Conservation (phyloP, 2,113 vertebrate species). For the Tricholaema leucomelas region DNA sequence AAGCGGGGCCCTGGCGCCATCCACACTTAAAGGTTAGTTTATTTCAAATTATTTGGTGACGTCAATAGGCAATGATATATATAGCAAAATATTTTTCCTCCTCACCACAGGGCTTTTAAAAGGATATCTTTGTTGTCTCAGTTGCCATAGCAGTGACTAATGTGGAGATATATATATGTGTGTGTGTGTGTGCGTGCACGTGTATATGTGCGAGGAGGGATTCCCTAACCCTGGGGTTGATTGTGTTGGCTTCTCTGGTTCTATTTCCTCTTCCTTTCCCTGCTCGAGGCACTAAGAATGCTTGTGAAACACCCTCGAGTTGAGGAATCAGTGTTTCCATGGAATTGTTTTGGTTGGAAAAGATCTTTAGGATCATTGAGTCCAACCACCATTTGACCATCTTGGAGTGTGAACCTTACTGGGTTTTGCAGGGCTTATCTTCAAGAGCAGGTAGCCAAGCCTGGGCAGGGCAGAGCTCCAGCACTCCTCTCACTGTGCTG, state of each 20-base stretch:
- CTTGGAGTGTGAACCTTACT: not conserved
- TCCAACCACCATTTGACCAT: not conserved
- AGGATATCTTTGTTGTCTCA: conserved; percentile 62
- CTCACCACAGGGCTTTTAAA: conserved; percentile 55
- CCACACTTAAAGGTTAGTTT: conserved; percentile 62
- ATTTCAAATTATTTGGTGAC: conserved; percentile 65
- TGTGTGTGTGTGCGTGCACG: not conserved
- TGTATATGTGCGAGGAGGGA: conserved; percentile 18
- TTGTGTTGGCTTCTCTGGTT: conserved; percentile 26
- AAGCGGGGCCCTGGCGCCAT: not conserved
- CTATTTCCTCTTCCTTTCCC: conserved; percentile 4
- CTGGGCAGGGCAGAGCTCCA: not conserved
- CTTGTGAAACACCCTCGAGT: not conserved
- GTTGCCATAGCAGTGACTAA: conserved; percentile 68
- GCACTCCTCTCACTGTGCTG: not conserved
- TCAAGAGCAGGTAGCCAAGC: not conserved
- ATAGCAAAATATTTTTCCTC: conserved; percentile 69
- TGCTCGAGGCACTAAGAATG: not conserved
- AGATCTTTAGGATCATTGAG: too few relatives aligned
- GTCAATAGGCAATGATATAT: conserved; percentile 55
- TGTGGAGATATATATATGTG: not conserved
- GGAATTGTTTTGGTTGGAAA: too few relatives aligned
- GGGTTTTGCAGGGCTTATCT: not conserved
- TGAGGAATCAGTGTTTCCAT: not conserved
- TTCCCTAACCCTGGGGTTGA: conserved; percentile 39